phyloP scores from a whole-genome alignment of 2,113 vertebrate species.

The Oryzias woworae region DNA sequence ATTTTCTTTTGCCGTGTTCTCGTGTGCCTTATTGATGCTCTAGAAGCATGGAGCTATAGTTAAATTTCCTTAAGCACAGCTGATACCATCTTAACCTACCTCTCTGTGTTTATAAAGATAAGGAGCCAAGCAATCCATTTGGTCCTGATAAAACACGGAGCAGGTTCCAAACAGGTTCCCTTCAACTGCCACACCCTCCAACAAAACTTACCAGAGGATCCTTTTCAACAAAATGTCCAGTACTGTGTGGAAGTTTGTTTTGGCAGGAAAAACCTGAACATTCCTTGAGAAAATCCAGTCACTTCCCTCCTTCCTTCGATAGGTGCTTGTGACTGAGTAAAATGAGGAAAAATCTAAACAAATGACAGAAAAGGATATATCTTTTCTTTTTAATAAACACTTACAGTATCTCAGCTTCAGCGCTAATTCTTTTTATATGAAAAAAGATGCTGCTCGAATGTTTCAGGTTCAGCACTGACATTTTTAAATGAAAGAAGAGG shows the following conservation, averaged over 20 bases:
- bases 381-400: slow-evolving; percentile 15
- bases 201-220: slow-evolving; percentile 46
- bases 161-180: slow-evolving; percentile 45
- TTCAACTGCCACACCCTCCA: slow-evolving; percentile 36
- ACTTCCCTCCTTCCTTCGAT: slow-evolving; percentile 15
- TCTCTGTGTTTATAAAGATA: slow-evolving; percentile 74
- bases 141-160: slow-evolving; percentile 62
- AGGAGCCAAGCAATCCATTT: slow-evolving; percentile 63
- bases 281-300: slow-evolving; percentile 40
- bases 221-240: slow-evolving; percentile 58
- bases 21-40: slow-evolving; percentile 37
- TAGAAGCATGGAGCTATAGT: slow-evolving; percentile 53
- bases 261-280: slow-evolving; percentile 52
- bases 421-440: slow-evolving; percentile 5
- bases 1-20: slow-evolving; percentile 67
- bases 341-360: slow-evolving; percentile 35
- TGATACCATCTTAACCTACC: slow-evolving; percentile 71
- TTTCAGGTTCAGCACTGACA: slow-evolving; percentile 3
- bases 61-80: slow-evolving; percentile 68
- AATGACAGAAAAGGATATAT: slow-evolving; percentile 18
- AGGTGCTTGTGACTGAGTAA: slow-evolving; percentile 25
- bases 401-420: background rate
- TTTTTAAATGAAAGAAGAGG: slow-evolving; percentile 22
- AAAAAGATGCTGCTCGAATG: slow-evolving; percentile 9
- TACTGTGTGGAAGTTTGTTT: slow-evolving; percentile 68